Evolutionary conservation across 2,888 invertebrate genomes (phyloP), one percentile per base, ranked within the genome.

Genomic region (Osedax fenrisi): DNA sequence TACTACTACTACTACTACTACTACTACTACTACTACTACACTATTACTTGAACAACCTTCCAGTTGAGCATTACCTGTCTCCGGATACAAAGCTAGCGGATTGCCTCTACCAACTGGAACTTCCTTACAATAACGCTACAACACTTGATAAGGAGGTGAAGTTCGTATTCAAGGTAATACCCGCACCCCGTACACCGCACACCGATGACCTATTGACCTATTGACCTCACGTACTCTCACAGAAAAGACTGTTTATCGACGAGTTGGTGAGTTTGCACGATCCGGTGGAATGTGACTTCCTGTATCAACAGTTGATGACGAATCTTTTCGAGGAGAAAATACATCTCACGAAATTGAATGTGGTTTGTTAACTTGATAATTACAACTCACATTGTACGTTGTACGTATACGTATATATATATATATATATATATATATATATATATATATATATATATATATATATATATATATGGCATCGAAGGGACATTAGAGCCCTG

Each of bases 21-120:
- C n/a, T n/a, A n/a, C n/a, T n/a, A n/a, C n/a, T n/a, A n/a, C n/a
- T n/a, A n/a, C n/a, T n/a, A n/a, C n/a, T n/a, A n/a, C n/a, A n/a
- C n/a, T n/a, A n/a, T n/a, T n/a, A n/a, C n/a, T n/a, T n/a, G n/a
- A n/a, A n/a, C n/a, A n/a, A n/a, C n/a, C n/a, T n/a, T n/a, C n/a
- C n/a, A n/a, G n/a, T n/a, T n/a, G 94, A 94, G 84, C 88, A 94
- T 72, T 91, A 92, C 80, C 86, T 95, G 78, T 88, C 90, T 68
- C 80, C 80, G 21, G 90, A 90, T 81, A 94, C 94, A 84, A 92
- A 94, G 80, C 90, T 93, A 17, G 91, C 93, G 0, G 95, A 95
- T 84, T 93, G 94, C 24, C 90, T 95, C 88, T 92, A 94, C 2
- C 90, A 93, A 82, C 95, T 94, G 94, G 95, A 95, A 85, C 68